Conservation (phyloP, 2,888 invertebrate genomes). For the Tinea trinotella region DNA sequence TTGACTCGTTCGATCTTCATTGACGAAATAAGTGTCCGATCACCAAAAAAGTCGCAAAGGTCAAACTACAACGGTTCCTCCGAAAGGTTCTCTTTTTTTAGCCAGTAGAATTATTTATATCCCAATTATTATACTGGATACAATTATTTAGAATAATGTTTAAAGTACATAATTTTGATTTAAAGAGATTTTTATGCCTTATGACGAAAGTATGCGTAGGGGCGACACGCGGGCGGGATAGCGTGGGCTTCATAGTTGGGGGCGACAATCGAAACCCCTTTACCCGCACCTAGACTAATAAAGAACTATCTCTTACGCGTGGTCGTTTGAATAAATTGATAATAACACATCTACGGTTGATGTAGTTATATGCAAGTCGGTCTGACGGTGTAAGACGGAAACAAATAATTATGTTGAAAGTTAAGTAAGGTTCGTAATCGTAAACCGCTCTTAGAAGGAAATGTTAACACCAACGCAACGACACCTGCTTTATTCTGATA, state of each 20-base stretch:
- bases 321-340: constrained; percentile 15
- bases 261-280: constrained; percentile 27
- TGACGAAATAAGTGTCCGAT: constrained; percentile 9
- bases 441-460: constrained; percentile 25
- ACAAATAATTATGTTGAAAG: constrained; percentile 9
- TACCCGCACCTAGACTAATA: constrained; percentile 22
- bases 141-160: not conserved
- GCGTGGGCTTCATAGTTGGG: constrained; percentile 27
- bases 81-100: no score
- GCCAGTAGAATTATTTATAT: not conserved
- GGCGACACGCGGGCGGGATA: constrained; percentile 23
- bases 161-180: not conserved
- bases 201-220: constrained; percentile 24
- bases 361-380: not conserved
- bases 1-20: constrained; percentile 66
- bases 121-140: not conserved
- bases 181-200: not conserved
- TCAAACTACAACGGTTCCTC: not conserved
- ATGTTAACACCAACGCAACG: constrained; percentile 31
- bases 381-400: not conserved
- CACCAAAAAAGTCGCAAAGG: not conserved
- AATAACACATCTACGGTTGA: constrained; percentile 2
- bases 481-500: not conserved
- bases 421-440: constrained; percentile 3
- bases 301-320: constrained; percentile 14